These are phyloP conservation scores for Bolinopsis microptera DNA, from an alignment of 37 sponge, comb jelly and placozoan genomes.

Conservation along the genomic window DNA sequence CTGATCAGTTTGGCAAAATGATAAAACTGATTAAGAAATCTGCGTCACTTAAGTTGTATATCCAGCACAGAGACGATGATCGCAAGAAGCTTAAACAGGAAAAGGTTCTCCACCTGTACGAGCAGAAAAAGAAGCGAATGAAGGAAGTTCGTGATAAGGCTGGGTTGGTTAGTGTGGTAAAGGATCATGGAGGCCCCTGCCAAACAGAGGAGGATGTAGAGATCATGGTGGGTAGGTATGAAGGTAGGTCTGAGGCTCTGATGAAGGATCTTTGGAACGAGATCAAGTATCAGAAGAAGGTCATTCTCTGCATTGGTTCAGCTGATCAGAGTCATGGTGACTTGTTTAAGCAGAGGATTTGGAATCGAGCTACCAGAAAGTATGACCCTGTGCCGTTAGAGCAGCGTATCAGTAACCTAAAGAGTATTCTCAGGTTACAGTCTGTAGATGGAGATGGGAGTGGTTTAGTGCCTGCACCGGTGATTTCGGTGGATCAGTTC, in stretches of 20 bases:
- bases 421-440: neutral
- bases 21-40: neutral
- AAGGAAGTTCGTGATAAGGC: neutral
- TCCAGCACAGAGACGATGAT: neutral
- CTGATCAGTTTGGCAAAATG: neutral
- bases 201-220: neutral
- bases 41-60: neutral
- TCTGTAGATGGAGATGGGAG: neutral
- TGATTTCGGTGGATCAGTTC: neutral
- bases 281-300: constrained; percentile 15
- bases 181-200: constrained; percentile 17
- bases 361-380: neutral
- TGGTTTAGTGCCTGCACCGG: neutral
- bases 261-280: constrained; percentile 23
- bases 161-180: neutral
- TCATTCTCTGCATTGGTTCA: neutral
- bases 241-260: neutral
- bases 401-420: neutral
- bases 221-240: neutral
- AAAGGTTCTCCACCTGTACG: neutral
- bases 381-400: neutral
- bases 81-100: neutral
- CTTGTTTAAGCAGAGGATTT: neutral
- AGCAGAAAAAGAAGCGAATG: constrained; percentile 2
- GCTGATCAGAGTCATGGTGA: neutral